Base-by-base conservation (phyloP, 2,888 invertebrate species). In the Eristalis tenax region DNA sequence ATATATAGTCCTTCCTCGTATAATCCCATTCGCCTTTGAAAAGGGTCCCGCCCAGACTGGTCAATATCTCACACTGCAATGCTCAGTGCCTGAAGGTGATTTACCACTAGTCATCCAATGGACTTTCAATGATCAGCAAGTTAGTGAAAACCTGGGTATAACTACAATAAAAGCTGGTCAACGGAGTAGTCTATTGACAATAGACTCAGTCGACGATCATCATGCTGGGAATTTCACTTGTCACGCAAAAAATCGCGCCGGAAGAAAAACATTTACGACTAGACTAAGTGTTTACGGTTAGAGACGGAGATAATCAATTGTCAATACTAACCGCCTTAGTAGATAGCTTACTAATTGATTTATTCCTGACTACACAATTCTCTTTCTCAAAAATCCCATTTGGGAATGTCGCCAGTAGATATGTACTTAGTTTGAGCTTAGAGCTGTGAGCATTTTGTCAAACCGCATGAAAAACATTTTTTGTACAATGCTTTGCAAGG, bases 1-100 rank as follows among this genome's bases (percentile, higher is more conserved):
- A 81, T 73, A 74, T 69, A 69, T 63, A 97, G 97, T 97, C 94
- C 92, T 95, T 91, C 97, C 97, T 92, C 96, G 95, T 93, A 96
- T 97, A 93, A 95, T 95, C 93, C 96, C 97, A 91, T 97, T 97
- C 94, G 95, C 95, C 92, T 97, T 97, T 93, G 96, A 96, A 89
- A 94, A 95, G 92, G 95, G 95, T 89, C 96, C 96, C 90, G 95
- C 96, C 90, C 95, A 95, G 93, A 96, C 96, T 91, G 97, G 96
- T 89, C 96, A 97, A 93, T 96, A 92, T 89, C 89, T 92, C 35
- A 93, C 95, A 84, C 94, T 96, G 88, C 95, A 95, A 90, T 97
- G 96, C 92, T 95, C 95, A 64, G 95, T 96, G 89, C 94, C 96
- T 79, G 95, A 95, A 91, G 97, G 97, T 89, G 97, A 98, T 94